Base-by-base conservation (phyloP, 37 sponge, comb jelly and placozoan species). In the Crambe crambe region DNA sequence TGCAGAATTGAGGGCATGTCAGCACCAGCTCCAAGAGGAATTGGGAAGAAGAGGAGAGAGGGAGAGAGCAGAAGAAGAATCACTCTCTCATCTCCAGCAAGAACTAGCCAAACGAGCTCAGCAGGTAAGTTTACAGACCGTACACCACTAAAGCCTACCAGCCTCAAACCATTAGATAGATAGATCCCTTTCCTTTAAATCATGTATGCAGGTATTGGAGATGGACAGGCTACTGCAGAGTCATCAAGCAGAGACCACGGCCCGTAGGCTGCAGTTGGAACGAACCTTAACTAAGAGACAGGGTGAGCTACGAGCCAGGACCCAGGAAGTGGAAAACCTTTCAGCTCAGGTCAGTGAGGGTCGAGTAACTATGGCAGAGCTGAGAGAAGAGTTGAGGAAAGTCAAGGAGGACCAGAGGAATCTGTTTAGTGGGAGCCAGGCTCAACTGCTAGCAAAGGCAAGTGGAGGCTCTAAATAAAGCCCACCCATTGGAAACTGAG, bases 211-310 rank as follows among this genome's bases (percentile, higher is more conserved):
- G 92, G 88, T 91, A 9, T 38, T 76, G 37, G 92, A 91, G 35
- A 72, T 91, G 75, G 92, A 91, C 56, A 54, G 74, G 0, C 62
- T 87, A 26, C 58, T 91, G 27, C 80, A 87, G 6, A 80, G 37
- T 41, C 92, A 91, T 54, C 92, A 91, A 59, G 87, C 92, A 26
- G 92, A 91, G 17, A 80, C 88, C 23, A 66, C 92, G 31, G 72
- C 92, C 21, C 73, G 76, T 22, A 27, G 85, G 17, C 83, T 90
- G 54, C 77, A 90, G 74, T 68, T 90, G 51, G 91, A 90, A 39
- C 68, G 91, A 25, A 69, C 77, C 30, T 34, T 90, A 26, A 73
- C 91, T 26, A 82, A 85, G 74, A 62, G 79, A 27, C 86, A 90
- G 65, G 82, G 78, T 22, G 91, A 90, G 68, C 70, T 90, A 22